These are phyloP conservation scores for Cheilosia soror DNA, from an alignment of 2,888 invertebrate species.

Conservation along the genomic window DNA sequence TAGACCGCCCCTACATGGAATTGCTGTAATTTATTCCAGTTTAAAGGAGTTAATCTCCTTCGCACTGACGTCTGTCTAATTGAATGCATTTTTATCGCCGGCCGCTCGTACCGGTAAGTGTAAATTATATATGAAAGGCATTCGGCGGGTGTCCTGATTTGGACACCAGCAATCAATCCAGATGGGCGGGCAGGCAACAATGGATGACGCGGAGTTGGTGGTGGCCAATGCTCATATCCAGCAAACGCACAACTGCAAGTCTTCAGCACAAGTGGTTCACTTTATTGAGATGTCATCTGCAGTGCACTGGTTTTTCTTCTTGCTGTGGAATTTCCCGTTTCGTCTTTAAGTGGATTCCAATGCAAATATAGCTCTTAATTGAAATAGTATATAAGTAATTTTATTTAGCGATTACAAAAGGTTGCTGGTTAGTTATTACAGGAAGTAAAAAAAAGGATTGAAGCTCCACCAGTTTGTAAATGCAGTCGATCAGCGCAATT, in stretches of 20 bases:
- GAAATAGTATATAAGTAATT: neutral
- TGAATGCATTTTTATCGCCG: constrained; percentile 11
- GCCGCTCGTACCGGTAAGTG: neutral
- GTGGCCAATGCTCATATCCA: constrained; percentile 33
- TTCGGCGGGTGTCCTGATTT: constrained; percentile 14
- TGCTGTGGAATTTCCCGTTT: constrained; percentile 34
- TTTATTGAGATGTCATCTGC: constrained; percentile 64
- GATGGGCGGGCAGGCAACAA: constrained; percentile 12
- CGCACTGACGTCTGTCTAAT: constrained; percentile 37
- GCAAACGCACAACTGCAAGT: constrained; percentile 13
- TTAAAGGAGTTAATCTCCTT: neutral
- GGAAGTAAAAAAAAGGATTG: too few relatives aligned
- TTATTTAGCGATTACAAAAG: neutral
- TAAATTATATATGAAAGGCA: constrained; percentile 10
- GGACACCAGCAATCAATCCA: constrained; percentile 14
- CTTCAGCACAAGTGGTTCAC: constrained; percentile 37
- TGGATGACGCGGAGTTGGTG: constrained; percentile 30
- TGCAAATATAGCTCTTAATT: neutral
- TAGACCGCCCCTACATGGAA: constrained; percentile 37
- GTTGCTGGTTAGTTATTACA: too few relatives aligned
- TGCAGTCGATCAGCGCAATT: too few relatives aligned
- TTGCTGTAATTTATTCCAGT: constrained; percentile 21
- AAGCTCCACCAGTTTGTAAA: too few relatives aligned
- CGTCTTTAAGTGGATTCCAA: constrained; percentile 31
- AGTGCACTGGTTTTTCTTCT: constrained; percentile 28